Conservation (phyloP, 1,140 invertebrate species). For the Zaprionus africanus region DNA sequence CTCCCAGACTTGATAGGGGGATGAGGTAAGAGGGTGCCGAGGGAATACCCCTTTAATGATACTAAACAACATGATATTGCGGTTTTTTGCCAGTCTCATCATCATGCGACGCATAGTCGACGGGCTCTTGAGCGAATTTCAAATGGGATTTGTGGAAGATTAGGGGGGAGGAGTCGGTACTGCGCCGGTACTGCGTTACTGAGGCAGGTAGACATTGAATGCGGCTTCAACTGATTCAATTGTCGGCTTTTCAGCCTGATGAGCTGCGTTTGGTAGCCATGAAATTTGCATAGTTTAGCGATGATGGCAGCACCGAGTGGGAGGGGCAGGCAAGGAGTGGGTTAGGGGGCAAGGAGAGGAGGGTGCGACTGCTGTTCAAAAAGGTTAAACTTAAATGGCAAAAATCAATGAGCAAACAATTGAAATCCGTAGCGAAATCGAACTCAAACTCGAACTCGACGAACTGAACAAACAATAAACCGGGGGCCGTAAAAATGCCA, state of each 20-base stretch:
- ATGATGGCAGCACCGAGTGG: constrained; percentile 8
- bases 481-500: constrained; percentile 35
- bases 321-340: not conserved
- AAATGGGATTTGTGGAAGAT: constrained; percentile 39
- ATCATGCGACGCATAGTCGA: constrained; percentile 31
- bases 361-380: constrained; percentile 45
- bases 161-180: not conserved
- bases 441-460: not conserved
- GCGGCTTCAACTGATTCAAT: constrained; percentile 53
- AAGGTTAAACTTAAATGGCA: constrained; percentile 80
- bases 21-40: not conserved
- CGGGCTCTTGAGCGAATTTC: constrained; percentile 31
- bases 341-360: not conserved
- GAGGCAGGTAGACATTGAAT: constrained; percentile 69
- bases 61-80: constrained; percentile 72
- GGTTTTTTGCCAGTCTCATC: constrained; percentile 57
- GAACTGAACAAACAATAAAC: constrained; percentile 50
- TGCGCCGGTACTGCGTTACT: not conserved
- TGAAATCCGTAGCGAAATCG: constrained; percentile 40
- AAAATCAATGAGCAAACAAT: constrained; percentile 62
- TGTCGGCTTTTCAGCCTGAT: constrained; percentile 61
- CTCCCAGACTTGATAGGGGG: not conserved
- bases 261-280: constrained; percentile 71
- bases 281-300: constrained; percentile 72
- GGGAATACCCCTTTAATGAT: constrained; percentile 55